Base-by-base conservation (phyloP, 2,888 invertebrate species). In the Melanargia galathea region DNA sequence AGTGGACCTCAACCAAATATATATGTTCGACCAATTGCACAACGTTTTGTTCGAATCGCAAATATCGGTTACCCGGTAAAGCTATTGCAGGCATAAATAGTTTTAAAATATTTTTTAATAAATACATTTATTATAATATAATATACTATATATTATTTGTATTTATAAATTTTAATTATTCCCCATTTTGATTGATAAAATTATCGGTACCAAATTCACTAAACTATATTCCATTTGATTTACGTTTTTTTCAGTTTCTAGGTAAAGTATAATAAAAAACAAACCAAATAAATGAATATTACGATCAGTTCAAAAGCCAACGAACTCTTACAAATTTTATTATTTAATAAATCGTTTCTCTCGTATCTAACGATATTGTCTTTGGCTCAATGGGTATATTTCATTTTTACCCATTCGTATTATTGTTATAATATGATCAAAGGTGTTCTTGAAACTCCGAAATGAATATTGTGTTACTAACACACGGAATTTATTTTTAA, bases 11-110 rank as follows among this genome's bases (percentile, higher is more conserved):
- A 16, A 11, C 5, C 16, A 11, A 24, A 24, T 0, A 10, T 2
- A 6, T 20, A n/a, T 24, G 13, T n/a, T n/a, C n/a, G n/a, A n/a
- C n/a, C n/a, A n/a, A n/a, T 26, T 1, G 8, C 8, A 16, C 55
- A 1, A 24, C 55, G 16, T 40, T 40, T 40, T 8, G 38, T 40
- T 38, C 43, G 18, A 43, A 16, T 55, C 1, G 40, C 16, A 16
- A 26, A 24, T 24, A 16, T 40, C 16, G 24, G 43, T 40, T 10
- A n/a, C 22, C 55, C 24, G 0, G 5, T 43, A 26, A 55, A 24
- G 40, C 8, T 55, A 26, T 55, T 40, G n/a, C 55, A 24, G 16
- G 40, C 24, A 10, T 55, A 43, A 55, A 40, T 13, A n/a, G n/a
- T n/a, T n/a, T n/a, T n/a, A n/a, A n/a, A n/a, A n/a, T n/a, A n/a